Evolutionary conservation across 2,797 vertebrate species (phyloP), one percentile per base, ranked within the genome.

Genomic region (Pyrrhura leucotis): DNA sequence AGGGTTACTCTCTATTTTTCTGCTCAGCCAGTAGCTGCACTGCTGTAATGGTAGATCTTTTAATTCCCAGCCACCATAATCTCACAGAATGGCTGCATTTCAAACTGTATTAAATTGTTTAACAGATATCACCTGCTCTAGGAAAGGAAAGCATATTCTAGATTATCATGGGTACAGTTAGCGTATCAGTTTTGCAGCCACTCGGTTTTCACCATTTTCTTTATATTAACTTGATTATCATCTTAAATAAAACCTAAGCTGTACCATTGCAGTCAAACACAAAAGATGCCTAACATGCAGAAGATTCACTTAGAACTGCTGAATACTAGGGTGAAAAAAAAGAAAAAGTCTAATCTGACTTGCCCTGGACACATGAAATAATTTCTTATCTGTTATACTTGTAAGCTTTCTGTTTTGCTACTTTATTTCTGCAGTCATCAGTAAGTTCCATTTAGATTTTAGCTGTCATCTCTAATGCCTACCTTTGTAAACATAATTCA

Each of bases 401-500:
- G 6, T 29, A 69, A 73, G 21, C 10, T 76, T 91, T 90, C 37
- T 75, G 42, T 15, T 69, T 72, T 84, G 73, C 81, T 86, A 13
- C 76, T 92, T 88, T 63, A 74, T 74, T 86, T 59, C 71, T 54
- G 37, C 26, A 91, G 74, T 82, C 8, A 14, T 84, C 85, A 68
- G 63, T 51, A 68, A 79, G 15, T 94, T 90, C 53, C 66, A 73
- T 68, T 78, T 62, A 63, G 90, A 84, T 48, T 47, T 35, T 63
- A 95, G 40, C 50, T 84, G 85, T 80, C 89, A 78, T 71, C 47
- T 85, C 53, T 69, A 96, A 91, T 72, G 66, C 33, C 45, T 85
- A n/a, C 31, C 13, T 94, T 87, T 85, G 44, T 80, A 93, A 93
- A 95, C 29, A 77, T 19, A 87, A 88, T 91, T 86, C 6, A 93